Base-by-base conservation (phyloP, 2,888 invertebrate genomes). In the Dynastes tityus region DNA sequence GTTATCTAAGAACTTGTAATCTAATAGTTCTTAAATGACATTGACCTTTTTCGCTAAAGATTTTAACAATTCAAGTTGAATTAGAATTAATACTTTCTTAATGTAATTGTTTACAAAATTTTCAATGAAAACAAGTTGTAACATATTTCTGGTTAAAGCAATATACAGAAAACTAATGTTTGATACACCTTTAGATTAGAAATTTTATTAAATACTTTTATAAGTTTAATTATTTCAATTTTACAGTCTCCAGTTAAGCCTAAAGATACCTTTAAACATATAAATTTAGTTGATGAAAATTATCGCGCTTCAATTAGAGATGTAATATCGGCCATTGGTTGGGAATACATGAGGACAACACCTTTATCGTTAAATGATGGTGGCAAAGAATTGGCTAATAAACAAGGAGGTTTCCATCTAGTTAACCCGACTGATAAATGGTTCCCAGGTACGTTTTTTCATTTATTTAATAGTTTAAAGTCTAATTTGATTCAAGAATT, bases 351-450 rank as follows among this genome's bases (percentile, higher is more conserved):
- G 80, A 92, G 95, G 73, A 96, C 95, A 0, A 90, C 92, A 27
- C 92, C 95, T 0, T 88, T 93, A 45, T 90, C 91, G 32, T 85
- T 95, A 13, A 91, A 91, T 79, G 96, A 96, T 86, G 95, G 94
- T 32, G 96, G 95, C 0, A 91, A 92, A 83, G 91, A 91, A 78
- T 91, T 92, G 82, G 93, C 95, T 82, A 92, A 93, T 85, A 91
- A 93, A 85, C 96, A 96, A 87, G 92, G 94, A 83, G 97, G 97
- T 67, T 97, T 96, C 88, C 95, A 96, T 86, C 92, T 93, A 87
- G 90, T 97, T 73, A 96, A 96, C 89, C 97, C 97, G 1, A 95
- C 95, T 0, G 95, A 97, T 83, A 93, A 94, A 82, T 96, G 96
- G 95, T 97, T 96, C 88, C 95, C 96, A 87, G 96, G 95, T 93